Conservation (phyloP, 2,113 vertebrate species). For the Axis porcinus region DNA sequence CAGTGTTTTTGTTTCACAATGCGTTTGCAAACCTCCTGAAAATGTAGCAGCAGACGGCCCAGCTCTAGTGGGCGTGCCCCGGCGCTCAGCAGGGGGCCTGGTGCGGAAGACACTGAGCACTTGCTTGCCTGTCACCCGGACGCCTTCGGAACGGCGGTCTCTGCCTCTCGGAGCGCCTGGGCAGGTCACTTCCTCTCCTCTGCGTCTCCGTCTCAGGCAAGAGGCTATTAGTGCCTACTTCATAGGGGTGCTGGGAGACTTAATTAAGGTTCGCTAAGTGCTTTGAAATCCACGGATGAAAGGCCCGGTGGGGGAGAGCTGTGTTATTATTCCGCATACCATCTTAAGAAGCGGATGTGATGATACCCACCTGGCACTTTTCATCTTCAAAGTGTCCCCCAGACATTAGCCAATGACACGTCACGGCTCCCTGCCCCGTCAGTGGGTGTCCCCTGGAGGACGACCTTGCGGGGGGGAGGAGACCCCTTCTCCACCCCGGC, state of each 20-base stretch:
- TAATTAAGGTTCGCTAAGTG: slow-evolving; percentile 71
- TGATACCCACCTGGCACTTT: slow-evolving; percentile 68
- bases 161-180: slow-evolving; percentile 36
- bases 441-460: slow-evolving; percentile 51
- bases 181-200: slow-evolving; percentile 5
- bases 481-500: not conserved
- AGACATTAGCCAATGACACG: slow-evolving; percentile 67
- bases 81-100: fast-evolving
- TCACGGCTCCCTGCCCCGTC: slow-evolving; percentile 40
- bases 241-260: slow-evolving; percentile 65
- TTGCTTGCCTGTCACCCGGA: fast-evolving
- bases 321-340: slow-evolving; percentile 67
- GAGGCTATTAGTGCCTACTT: slow-evolving; percentile 67
- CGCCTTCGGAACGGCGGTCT: not conserved
- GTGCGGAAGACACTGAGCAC: not conserved
- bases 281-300: slow-evolving; percentile 74
- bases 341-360: slow-evolving; percentile 63
- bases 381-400: slow-evolving; percentile 72
- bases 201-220: slow-evolving; percentile 31
- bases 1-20: not conserved
- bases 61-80: not conserved
- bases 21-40: not conserved
- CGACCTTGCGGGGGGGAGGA: not conserved
- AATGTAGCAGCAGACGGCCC: not conserved
- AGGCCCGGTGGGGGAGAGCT: slow-evolving; percentile 67